Evolutionary conservation across 2,797 vertebrate genomes (phyloP).

Genomic region (Melanotaenia maccullochi): DNA sequence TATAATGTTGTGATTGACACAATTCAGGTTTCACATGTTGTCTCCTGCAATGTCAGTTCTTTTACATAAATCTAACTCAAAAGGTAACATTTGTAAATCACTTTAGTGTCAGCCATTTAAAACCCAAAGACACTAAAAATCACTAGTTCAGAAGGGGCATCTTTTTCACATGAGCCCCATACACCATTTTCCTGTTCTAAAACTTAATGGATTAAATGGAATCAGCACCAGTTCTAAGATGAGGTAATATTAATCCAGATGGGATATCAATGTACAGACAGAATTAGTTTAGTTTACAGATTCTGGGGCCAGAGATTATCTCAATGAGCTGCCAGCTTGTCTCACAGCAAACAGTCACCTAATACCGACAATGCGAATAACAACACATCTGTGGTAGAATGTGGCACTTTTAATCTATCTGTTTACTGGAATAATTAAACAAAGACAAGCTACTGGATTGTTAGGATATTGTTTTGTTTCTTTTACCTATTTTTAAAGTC

Average conservation of each 20-base stretch:
- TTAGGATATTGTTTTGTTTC: not conserved
- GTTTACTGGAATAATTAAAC: not conserved
- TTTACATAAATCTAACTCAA: not conserved
- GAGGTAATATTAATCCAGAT: constrained; percentile 34
- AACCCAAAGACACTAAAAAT: not conserved
- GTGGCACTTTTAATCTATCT: not conserved
- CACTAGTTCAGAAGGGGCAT: not conserved
- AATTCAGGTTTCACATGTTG: too few species aligned
- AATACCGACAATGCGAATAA: constrained; percentile 31
- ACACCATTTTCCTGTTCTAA: constrained; percentile 1
- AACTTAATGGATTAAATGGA: constrained; percentile 35
- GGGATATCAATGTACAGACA: constrained; percentile 39
- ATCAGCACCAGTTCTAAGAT: constrained; percentile 21
- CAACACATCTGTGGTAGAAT: constrained; percentile 4
- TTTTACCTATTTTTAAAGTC: not conserved
- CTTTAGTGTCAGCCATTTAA: not conserved
- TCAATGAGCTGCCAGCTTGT: constrained; percentile 43
- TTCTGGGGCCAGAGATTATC: constrained; percentile 45
- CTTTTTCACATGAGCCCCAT: constrained; percentile 3
- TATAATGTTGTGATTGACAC: too few species aligned
- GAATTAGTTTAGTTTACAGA: constrained; percentile 30
- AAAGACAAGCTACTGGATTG: not conserved
- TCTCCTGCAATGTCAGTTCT: too few species aligned
- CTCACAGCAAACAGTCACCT: constrained; percentile 38
- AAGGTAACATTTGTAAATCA: not conserved